A percentile compares a stretch with the other conserved stretches of the same genome.
Evolutionary conservation across 2,797 vertebrate species (phyloP).

Genomic region (Emydoidea blandingii): DNA sequence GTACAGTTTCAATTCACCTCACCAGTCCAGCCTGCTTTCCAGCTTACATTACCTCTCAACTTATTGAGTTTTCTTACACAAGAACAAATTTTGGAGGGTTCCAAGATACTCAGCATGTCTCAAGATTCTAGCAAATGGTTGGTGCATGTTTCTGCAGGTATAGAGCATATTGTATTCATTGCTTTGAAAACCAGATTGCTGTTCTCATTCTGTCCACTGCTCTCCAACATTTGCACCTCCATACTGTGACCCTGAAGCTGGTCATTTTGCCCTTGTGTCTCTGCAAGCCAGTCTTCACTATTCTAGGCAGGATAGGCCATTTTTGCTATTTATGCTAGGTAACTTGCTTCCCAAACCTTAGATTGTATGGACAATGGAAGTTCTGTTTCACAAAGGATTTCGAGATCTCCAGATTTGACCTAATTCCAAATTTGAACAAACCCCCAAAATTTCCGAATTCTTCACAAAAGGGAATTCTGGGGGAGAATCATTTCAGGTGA

Average conservation of each 20-base stretch:
- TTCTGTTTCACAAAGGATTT: not conserved
- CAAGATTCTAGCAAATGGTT: not conserved
- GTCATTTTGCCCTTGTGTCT: fast-evolving
- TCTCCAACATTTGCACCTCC: not conserved
- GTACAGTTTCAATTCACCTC: not conserved
- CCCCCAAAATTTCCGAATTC: not conserved
- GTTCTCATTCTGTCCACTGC: conserved; percentile 44
- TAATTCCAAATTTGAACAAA: fast-evolving
- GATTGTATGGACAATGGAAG: not conserved
- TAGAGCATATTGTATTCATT: not conserved
- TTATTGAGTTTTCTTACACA: not conserved
- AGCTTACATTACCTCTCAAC: not conserved
- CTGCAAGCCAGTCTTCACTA: not conserved
- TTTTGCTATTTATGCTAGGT: not conserved
- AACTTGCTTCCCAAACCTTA: fast-evolving
- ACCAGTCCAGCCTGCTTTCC: not conserved
- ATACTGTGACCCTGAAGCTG: not conserved
- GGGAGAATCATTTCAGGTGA: not conserved
- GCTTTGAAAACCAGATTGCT: not conserved
- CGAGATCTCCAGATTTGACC: not conserved
- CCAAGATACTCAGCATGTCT: not conserved
- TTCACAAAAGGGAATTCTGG: not conserved
- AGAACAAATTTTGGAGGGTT: not conserved
- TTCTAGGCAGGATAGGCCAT: not conserved
- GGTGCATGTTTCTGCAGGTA: not conserved